phyloP scores from a whole-genome alignment of 2,113 vertebrate species.

The Myiagra hebetior region DNA sequence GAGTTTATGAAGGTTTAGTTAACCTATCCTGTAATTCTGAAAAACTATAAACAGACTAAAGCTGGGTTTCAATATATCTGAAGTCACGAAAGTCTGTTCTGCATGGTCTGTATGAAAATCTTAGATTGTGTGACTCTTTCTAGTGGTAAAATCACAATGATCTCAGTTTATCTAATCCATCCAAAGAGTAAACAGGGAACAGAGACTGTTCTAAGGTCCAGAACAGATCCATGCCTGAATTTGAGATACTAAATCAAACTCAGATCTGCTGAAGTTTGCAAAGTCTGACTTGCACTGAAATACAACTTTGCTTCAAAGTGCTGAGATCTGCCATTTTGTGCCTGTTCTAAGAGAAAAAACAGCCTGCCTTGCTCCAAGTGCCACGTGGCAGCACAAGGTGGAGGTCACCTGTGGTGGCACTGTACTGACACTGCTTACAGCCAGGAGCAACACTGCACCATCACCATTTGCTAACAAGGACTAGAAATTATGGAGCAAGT shows the following conservation, averaged over 20 bases:
- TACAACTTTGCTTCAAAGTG: background rate
- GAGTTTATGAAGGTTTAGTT: background rate
- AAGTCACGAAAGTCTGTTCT: background rate
- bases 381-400: background rate
- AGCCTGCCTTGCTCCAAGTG: background rate
- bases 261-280: background rate
- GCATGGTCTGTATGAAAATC: background rate
- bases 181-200: background rate
- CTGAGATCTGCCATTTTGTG: background rate
- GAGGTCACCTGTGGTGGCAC: background rate
- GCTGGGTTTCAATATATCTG: background rate
- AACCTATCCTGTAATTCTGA: background rate
- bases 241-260: background rate
- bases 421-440: background rate
- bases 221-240: background rate
- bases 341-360: background rate
- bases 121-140: background rate
- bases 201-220: background rate
- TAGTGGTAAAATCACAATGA: background rate
- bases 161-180: background rate
- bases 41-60: constrained; percentile 1
- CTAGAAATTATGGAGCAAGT: background rate
- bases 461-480: background rate
- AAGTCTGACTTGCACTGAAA: background rate
- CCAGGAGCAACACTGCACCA: background rate